These are phyloP conservation scores for Tragelaphus buxtoni DNA, from an alignment of 2,113 vertebrate genomes.

Conservation along the genomic window DNA sequence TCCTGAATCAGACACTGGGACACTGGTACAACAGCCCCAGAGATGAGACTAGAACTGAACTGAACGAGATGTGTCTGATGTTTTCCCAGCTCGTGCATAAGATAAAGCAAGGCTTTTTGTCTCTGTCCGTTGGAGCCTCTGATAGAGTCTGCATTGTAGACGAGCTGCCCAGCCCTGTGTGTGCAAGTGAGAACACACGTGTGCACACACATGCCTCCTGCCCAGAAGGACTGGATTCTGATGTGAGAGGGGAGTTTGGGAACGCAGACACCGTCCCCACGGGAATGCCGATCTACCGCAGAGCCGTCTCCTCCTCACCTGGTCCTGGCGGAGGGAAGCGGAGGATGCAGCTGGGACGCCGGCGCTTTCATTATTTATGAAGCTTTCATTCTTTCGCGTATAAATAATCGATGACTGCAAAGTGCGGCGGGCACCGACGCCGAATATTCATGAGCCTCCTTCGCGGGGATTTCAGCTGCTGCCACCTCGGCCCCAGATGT, in stretches of 20 bases:
- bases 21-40: background rate
- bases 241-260: background rate
- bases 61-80: background rate
- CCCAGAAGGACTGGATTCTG: background rate
- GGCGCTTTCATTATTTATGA: conserved; percentile 82
- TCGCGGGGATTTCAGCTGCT: conserved; percentile 61
- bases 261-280: background rate
- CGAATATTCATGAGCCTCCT: conserved; percentile 82
- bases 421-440: conserved; percentile 59
- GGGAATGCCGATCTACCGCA: background rate
- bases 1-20: background rate
- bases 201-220: background rate
- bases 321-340: background rate
- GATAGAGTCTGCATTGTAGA: background rate
- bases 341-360: conserved; percentile 57
- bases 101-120: background rate
- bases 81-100: background rate
- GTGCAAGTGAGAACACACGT: background rate
- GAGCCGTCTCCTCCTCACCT: conserved; percentile 18
- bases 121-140: background rate
- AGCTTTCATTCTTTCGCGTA: conserved; percentile 79
- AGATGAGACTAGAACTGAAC: background rate
- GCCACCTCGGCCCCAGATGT: conserved; percentile 51
- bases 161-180: background rate
- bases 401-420: conserved; percentile 85